Evolutionary conservation across 2,113 vertebrate genomes (phyloP).

Genomic region (Myiopsitta monachus): DNA sequence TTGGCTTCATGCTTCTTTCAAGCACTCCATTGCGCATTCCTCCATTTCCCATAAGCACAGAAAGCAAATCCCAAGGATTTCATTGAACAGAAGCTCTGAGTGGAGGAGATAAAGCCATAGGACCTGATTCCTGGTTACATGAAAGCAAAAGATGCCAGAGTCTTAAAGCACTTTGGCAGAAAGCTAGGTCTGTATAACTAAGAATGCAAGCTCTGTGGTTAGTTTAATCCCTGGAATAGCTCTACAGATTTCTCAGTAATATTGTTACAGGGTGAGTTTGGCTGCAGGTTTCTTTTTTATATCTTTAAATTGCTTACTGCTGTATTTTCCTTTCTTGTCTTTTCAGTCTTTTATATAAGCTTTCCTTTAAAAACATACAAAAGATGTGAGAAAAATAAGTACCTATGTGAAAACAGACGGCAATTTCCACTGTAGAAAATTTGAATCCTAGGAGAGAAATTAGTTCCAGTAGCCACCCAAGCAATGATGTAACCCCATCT

Average conservation of each 20-base stretch:
- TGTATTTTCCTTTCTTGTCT: background rate
- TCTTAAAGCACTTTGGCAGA: conserved; percentile 56
- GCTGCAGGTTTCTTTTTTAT: background rate
- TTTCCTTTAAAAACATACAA: background rate
- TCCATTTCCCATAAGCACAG: background rate
- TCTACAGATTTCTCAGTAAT: conserved; percentile 46
- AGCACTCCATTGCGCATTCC: background rate
- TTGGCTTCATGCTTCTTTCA: background rate
- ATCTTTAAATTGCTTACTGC: conserved; percentile 23
- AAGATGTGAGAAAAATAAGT: background rate
- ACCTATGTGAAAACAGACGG: background rate
- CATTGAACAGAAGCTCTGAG: background rate
- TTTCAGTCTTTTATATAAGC: background rate
- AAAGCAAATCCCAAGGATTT: conserved; percentile 32
- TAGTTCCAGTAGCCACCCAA: conserved; percentile 17
- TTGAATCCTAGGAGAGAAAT: conserved; percentile 6
- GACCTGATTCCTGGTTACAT: background rate
- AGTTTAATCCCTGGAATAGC: conserved; percentile 43
- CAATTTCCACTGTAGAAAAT: background rate
- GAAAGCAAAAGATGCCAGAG: conserved; percentile 57
- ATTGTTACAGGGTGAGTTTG: background rate
- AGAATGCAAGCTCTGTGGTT: conserved; percentile 55
- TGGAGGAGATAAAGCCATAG: background rate
- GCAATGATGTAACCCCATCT: background rate
- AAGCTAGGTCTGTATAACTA: background rate